Evolutionary conservation across 2,888 invertebrate species (phyloP), one percentile per base, ranked within the genome.

Genomic region (Drosophila yooni): DNA sequence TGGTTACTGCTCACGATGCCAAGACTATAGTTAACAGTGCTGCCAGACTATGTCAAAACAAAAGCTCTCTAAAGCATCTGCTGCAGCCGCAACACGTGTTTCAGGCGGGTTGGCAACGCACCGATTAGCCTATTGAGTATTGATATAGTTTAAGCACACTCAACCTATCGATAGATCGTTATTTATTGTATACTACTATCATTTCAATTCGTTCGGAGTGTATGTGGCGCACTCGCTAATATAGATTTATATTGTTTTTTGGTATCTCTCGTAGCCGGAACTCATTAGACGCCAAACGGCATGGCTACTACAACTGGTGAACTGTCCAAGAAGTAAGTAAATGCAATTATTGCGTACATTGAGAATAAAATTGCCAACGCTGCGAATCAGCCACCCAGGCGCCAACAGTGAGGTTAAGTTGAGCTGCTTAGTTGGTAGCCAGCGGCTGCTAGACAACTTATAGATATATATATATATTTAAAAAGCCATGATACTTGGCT

Each of bases 251-350:
- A 51, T 34, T 33, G 27, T 38, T 54, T 73, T 70, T 70, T 64
- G 21, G 15, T 38, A 29, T 43, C 38, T 46, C 31, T 40, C 29
- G 10, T 50, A 57, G 50, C 25, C 48, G 54, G 33, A 60, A 63
- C 52, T 60, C n/a, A 18, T 60, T 21, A 62, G 51, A 68, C 63
- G 15, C 29, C 52, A 70, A 70, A 34, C 66, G 68, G 59, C 65
- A 92, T 92, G 93, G 86, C 89, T 58, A 83, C 88, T 71, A 85
- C 89, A 81, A 83, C 88, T 68, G 90, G 88, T 77, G 92, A 92
- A 88, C 65, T 92, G 46, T 92, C 92, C 31, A 92, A 92, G 81
- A 92, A 92, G 92, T 92, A 88, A 93, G 92, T 88, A 74, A 8
- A 40, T 53, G 27, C n/a, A 31, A 29, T 48, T n/a, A 27, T 48